These are phyloP conservation scores for Drosophila mayaguana DNA, from an alignment of 2,888 invertebrate species.

Conservation along the genomic window DNA sequence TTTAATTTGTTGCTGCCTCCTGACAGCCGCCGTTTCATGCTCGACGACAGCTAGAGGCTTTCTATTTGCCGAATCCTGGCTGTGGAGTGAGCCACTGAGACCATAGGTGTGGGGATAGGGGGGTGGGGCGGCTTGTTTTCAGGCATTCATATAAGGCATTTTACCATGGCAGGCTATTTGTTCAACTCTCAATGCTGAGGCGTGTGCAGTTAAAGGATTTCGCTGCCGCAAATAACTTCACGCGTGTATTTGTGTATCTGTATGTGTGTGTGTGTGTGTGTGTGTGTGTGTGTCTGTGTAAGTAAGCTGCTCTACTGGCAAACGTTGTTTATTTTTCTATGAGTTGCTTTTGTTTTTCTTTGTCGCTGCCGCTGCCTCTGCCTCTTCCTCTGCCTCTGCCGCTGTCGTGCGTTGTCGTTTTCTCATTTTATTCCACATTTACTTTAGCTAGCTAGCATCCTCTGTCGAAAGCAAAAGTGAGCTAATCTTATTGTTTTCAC, in stretches of 20 bases:
- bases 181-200: constrained; percentile 67
- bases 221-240: constrained; percentile 65
- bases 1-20: constrained; percentile 69
- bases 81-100: background rate
- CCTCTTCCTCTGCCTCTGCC: too few species aligned
- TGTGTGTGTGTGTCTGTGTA: constrained; percentile 21
- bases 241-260: constrained; percentile 34
- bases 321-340: constrained; percentile 77
- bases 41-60: constrained; percentile 50
- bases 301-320: constrained; percentile 41
- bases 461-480: constrained; percentile 67
- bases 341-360: constrained; percentile 73
- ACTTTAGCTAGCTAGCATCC: constrained; percentile 54
- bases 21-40: constrained; percentile 30
- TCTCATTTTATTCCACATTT: constrained; percentile 75
- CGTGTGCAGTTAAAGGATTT: constrained; percentile 81
- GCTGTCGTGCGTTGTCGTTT: constrained; percentile 51
- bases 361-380: constrained; percentile 15
- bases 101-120: too few species aligned
- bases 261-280: constrained; percentile 21
- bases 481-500: constrained; percentile 80
- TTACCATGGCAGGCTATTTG: constrained; percentile 67
- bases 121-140: constrained; percentile 8
- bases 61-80: constrained; percentile 14
- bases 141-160: constrained; percentile 44